Percentiles rank a stretch among this genome's conserved stretches.
Evolutionary conservation across 2,888 invertebrate genomes (phyloP).

Genomic region (Ecdyonurus torrentis): DNA sequence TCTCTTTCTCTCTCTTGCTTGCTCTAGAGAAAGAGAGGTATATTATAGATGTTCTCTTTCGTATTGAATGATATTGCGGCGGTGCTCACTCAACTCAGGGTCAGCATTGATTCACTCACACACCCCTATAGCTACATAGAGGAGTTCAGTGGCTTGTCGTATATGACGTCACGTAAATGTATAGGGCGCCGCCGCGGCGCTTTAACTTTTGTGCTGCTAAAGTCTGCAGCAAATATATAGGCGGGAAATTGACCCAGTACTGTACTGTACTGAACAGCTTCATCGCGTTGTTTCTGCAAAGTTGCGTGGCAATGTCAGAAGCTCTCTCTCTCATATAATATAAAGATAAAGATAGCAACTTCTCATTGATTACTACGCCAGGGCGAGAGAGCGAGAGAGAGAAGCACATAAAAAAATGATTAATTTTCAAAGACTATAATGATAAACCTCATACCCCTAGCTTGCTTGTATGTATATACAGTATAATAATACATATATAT

Average conservation of each 20-base stretch:
- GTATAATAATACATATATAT: too few species aligned
- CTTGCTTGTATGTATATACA: too few species aligned
- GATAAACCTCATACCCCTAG: too few species aligned
- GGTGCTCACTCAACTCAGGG: too few species aligned
- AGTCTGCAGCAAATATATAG: background rate
- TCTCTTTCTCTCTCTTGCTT: too few species aligned
- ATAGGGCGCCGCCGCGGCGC: background rate
- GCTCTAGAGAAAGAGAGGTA: too few species aligned
- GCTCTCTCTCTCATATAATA: too few species aligned
- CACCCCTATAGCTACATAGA: background rate
- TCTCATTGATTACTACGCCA: background rate
- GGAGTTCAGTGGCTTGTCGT: background rate
- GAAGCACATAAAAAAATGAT: too few species aligned
- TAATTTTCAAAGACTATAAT: too few species aligned
- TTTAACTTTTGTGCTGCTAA: background rate
- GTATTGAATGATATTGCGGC: too few species aligned
- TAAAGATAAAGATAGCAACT: background rate
- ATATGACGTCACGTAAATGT: background rate
- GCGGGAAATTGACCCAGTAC: background rate
- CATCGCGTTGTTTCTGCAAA: background rate
- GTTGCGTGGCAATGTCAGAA: background rate
- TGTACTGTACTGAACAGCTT: too few species aligned
- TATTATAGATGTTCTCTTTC: too few species aligned
- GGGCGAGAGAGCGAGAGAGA: background rate
- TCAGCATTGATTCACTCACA: background rate